Evolutionary conservation across 2,888 invertebrate species (phyloP), one percentile per base, ranked within the genome.

Genomic region (Drosophila mercatorum): DNA sequence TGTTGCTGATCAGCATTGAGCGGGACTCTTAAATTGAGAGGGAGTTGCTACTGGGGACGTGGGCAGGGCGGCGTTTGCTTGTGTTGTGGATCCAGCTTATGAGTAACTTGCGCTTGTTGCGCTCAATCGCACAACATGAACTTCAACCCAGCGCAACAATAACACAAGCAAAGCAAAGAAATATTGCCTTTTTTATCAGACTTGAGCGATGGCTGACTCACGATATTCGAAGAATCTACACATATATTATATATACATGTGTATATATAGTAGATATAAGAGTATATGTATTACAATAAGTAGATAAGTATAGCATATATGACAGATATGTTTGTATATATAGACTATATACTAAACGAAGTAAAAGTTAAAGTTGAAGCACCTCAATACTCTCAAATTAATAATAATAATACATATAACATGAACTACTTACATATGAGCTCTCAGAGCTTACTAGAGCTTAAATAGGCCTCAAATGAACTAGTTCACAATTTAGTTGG

Each of bases 91-190:
- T 14, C 40, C 8, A 40, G 11, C 64, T 22, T 40, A 65, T 80
- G 83, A 80, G 68, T 72, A 83, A 75, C 52, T 51, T 60, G 74
- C 58, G 44, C 69, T 62, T 46, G 64, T 71, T 76, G 47, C 58
- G 47, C 38, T 17, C 63, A 66, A 55, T 60, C 56, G 31, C 38
- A 26, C 51, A 44, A 38, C 62, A 11, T 62, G 74, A 69, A 72
- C 75, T 81, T 68, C 64, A 52, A 63, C 55, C 49, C 68, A 38
- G 62, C 4, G 4, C 58, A 36, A 6, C 7, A 12, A 26, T 31
- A 34, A 56, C 41, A 17, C 55, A 12, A 49, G 36, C 43, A 31
- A 49, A 49, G 17, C 17, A 11, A 36, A 41, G 41, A 41, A 41
- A 41, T 8, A 38, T 46, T 49, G 28, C 11, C 28, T 66, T 46